phyloP scores from a whole-genome alignment of 2,888 invertebrate genomes.

The Meghimatium bilineatum region DNA sequence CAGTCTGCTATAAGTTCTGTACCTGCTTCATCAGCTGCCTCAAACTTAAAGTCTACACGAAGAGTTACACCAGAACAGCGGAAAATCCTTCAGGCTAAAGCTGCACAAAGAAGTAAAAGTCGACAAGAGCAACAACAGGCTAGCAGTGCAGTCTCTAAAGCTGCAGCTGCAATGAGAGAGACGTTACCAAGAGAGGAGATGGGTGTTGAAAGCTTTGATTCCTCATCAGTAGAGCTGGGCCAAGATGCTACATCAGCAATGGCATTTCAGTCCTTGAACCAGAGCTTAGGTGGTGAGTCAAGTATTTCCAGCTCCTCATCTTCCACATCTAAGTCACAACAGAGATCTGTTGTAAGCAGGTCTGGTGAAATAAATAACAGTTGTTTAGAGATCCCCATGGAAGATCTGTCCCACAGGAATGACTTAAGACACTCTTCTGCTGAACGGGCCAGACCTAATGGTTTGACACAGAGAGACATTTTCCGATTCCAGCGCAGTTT shows the following conservation, averaged over 20 bases:
- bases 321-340: slow-evolving; percentile 51
- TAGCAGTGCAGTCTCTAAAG: background rate
- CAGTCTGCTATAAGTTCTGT: slow-evolving; percentile 1
- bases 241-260: slow-evolving; percentile 71
- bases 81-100: slow-evolving; percentile 50
- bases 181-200: slow-evolving; percentile 1
- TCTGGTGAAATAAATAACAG: slow-evolving; percentile 55
- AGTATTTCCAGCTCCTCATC: slow-evolving; percentile 48
- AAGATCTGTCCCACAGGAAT: slow-evolving; percentile 53
- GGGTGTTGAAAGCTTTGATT: slow-evolving; percentile 27
- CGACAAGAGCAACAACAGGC: slow-evolving; percentile 46
- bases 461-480: slow-evolving; percentile 57
- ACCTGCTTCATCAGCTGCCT: background rate
- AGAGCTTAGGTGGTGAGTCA: slow-evolving; percentile 46
- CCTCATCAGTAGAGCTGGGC: slow-evolving; percentile 57
- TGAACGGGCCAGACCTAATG: slow-evolving; percentile 55
- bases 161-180: background rate
- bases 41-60: slow-evolving; percentile 36
- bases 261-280: slow-evolving; percentile 71
- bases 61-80: slow-evolving; percentile 54
- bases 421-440: slow-evolving; percentile 30
- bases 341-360: slow-evolving; percentile 40
- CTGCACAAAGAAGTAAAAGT: slow-evolving; percentile 51
- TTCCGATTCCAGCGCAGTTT: slow-evolving; percentile 46
- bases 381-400: slow-evolving; percentile 75